Evolutionary conservation across 1,140 invertebrate genomes (phyloP), one percentile per base, ranked within the genome.

Genomic region (Drosophila miranda): DNA sequence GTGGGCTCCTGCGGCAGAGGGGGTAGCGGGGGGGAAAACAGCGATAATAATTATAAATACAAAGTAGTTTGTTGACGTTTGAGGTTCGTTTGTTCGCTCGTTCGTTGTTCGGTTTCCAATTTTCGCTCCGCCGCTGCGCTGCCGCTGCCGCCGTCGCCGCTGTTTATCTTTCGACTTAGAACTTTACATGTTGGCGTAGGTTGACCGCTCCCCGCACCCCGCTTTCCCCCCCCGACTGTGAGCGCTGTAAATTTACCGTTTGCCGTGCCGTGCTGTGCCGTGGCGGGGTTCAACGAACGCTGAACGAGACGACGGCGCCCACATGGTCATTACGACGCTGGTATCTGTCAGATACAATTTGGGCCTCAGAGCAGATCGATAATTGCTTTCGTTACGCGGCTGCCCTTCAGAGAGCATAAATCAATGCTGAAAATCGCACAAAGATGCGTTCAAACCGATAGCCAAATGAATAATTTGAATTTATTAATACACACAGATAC

Each of bases 1-100:
- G 58, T 28, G 55, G 54, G 14, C 26, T 6, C 46, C n/a, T 23
- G 23, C 44, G 16, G 46, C 21, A n/a, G 42, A 19, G 19, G 19
- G 19, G 60, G 21, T 5, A 6, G 64, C 49, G 46, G 2, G 41
- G 53, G 30, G 34, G 50, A 58, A 55, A 44, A 56, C 43, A 53
- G 66, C 82, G 82, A 87, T 87, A 87, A 87, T 87, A 87, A 87
- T 87, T 87, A 86, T 86, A 86, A 86, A 84, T 84, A 84, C 80
- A 84, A 84, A 84, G 81, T 84, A 84, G 80, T 86, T 86, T 86
- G 82, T 87, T 86, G 82, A 87, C 87, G 87, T 82, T 86, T 38
- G 34, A 13, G 11, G 34, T 13, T 34, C 34, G 63, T 51, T 56
- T 8, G 28, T 30, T 30, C 28, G 28, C 8, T 30, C 28, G 28